Base-by-base conservation (phyloP, 2,797 vertebrate genomes). In the Myiothlypis coronata region DNA sequence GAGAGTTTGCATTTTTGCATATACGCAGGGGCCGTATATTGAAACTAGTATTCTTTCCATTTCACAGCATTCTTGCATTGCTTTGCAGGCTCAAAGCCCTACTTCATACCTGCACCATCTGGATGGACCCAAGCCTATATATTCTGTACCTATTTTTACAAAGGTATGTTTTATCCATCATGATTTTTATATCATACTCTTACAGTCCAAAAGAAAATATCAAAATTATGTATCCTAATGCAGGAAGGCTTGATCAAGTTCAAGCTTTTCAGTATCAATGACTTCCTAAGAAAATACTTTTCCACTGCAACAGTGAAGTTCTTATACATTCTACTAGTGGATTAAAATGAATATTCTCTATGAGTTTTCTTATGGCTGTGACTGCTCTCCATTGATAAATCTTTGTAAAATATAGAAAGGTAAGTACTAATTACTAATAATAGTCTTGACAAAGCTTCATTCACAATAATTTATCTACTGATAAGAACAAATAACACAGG, bases 81-180 rank as follows among this genome's bases (percentile, higher is more conserved):
- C 57, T 96, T 97, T 83, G 89, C 82, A 99, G 99, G 98, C 98
- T 95, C 99, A 98, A 97, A 99, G 99, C 90, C 99, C 99, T 18
- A 98, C 98, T 92, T 98, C 98, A 0, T 98, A 98, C 43, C 95
- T 98, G 56, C 98, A 97, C 72, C 97, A 91, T 44, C 96, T 96
- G 34, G 99, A 99, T 87, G 98, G 97, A 90, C 57, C 97, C 57
- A 82, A 97, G 28, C 56, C 96, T 39, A 71, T 63, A 55, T 96
- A 52, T 91, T 96, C 98, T 47, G 97, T 98, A 82, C 99, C 99
- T 60, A 49, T 97, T 49, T 99, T 99, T 90, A 99, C 99, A 61
- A 99, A 99, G 98, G 99, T 99, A 95, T 94, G 95, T 76, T 95
- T 93, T 96, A 94, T 87, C 75, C 49, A 7, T 79, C 21, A 7